Evolutionary conservation across 2,888 invertebrate genomes (phyloP).

Genomic region (Quadroppia sp.): DNA sequence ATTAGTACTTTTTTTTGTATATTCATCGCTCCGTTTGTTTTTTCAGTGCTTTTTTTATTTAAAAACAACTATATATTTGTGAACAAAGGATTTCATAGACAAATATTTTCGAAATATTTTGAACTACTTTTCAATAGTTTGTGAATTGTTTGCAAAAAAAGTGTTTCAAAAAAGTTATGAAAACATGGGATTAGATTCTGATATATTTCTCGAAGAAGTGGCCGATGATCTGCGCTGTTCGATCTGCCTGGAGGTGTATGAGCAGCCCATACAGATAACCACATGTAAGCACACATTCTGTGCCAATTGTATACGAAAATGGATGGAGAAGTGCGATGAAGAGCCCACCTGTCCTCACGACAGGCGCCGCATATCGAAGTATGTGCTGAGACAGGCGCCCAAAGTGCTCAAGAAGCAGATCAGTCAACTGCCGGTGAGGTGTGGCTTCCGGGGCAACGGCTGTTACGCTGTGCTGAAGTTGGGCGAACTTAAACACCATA

Average conservation of each 20-base stretch:
- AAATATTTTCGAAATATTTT: background rate
- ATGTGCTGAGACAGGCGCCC: constrained; percentile 8
- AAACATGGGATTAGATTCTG: constrained; percentile 23
- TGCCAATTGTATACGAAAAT: constrained; percentile 11
- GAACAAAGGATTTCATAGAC: too few species aligned
- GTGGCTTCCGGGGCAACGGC: constrained; percentile 13
- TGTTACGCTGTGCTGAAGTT: constrained; percentile 6
- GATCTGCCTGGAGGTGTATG: constrained; percentile 27
- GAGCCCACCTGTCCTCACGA: constrained; percentile 30
- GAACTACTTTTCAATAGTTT: background rate
- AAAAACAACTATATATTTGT: too few species aligned
- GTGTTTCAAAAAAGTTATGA: constrained; percentile 1
- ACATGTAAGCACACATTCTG: constrained; percentile 33
- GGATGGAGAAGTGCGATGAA: constrained; percentile 25
- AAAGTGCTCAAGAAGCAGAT: constrained; percentile 22
- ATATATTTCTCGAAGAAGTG: constrained; percentile 21
- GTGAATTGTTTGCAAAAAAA: background rate
- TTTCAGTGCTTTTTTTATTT: too few species aligned
- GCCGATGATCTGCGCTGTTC: constrained; percentile 13
- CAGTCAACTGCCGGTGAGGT: constrained; percentile 23
- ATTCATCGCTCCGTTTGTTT: too few species aligned
- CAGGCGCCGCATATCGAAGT: constrained; percentile 1
- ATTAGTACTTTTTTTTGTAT: too few species aligned
- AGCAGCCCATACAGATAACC: constrained; percentile 24
- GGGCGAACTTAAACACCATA: constrained; percentile 13